Percentiles rank a stretch among this genome's conserved stretches.
These are phyloP conservation scores for Rhabdophis nuchalis DNA, from an alignment of 2,797 vertebrate species.

Conservation along the genomic window DNA sequence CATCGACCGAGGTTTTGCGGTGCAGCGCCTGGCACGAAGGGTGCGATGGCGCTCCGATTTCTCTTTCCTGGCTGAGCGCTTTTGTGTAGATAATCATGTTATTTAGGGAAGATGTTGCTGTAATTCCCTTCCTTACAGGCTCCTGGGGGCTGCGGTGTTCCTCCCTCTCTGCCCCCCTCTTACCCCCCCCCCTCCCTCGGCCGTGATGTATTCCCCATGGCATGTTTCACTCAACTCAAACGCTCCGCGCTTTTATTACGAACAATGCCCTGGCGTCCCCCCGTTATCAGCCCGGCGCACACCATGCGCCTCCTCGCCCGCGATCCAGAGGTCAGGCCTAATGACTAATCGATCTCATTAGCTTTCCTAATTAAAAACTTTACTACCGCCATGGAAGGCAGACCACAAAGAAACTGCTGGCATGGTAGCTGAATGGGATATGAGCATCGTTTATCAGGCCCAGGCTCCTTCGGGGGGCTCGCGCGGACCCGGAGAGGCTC, in stretches of 20 bases:
- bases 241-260: slow-evolving; percentile 69
- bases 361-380: slow-evolving; percentile 84
- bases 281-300: slow-evolving; percentile 75
- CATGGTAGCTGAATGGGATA: slow-evolving; percentile 69
- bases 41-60: too few species aligned
- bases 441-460: slow-evolving; percentile 71
- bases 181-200: too few species aligned
- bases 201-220: slow-evolving; percentile 68
- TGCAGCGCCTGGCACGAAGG: too few species aligned
- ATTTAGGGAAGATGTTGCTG: slow-evolving; percentile 72
- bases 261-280: slow-evolving; percentile 62
- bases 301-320: slow-evolving; percentile 55
- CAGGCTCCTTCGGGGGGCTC: background rate
- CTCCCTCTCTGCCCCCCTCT: too few species aligned
- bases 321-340: slow-evolving; percentile 75
- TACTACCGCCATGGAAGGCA: slow-evolving; percentile 73
- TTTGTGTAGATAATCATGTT: slow-evolving; percentile 74
- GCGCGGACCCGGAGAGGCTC: background rate
- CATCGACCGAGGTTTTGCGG: too few species aligned
- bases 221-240: slow-evolving; percentile 71
- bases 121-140: slow-evolving; percentile 75
- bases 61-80: slow-evolving; percentile 65
- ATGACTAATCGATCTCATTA: slow-evolving; percentile 84
- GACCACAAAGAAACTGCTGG: slow-evolving; percentile 70
- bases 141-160: slow-evolving; percentile 62